Base-by-base conservation (phyloP, 2,113 vertebrate genomes). In the Peromyscus leucopus region DNA sequence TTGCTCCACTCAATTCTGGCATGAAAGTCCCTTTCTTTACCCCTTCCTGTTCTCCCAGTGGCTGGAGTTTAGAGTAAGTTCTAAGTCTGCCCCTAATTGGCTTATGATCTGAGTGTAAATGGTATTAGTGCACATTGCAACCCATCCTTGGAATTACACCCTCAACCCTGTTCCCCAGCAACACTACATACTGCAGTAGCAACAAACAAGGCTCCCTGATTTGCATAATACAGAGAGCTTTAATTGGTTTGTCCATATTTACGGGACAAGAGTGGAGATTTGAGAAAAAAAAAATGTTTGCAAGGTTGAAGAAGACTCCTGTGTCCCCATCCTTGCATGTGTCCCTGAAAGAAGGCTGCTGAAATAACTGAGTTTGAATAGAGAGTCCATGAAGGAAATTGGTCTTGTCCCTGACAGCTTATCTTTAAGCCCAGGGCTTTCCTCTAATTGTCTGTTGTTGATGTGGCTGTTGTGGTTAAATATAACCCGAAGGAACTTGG, bases 401-500 rank as follows among this genome's bases (percentile, higher is more conserved):
- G 48, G 59, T 76, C 55, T 36, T 71, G 12, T 87, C 84, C 69
- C 36, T 42, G 67, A 76, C 31, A 89, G 88, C 46, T 82, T 93
- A 89, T 72, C 89, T 95, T 96, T 96, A 93, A 95, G 92, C 79
- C 93, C 86, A 93, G 71, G 51, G 74, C 65, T 93, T 96, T 96
- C 63, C 79, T 55, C 67, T 92, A 72, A 89, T 93, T 89, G 63
- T 91, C 57, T 94, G 67, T 24, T 92, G 78, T 93, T 89, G 87
- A 84, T 36, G 7, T 67, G 82, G 51, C 85, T 89, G 72, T 16
- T 59, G 28, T 87, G 51, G 85, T 89, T 94, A 92, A 92, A 55
- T 11, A 36, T 71, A 85, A 92, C 46, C 61, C 51, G 46, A 74
- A 95, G 48, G 55, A 93, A 59, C 63, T 90, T 57, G 79, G 88